phyloP scores from a whole-genome alignment of 1,140 invertebrate genomes.

The Dreissena polymorpha region DNA sequence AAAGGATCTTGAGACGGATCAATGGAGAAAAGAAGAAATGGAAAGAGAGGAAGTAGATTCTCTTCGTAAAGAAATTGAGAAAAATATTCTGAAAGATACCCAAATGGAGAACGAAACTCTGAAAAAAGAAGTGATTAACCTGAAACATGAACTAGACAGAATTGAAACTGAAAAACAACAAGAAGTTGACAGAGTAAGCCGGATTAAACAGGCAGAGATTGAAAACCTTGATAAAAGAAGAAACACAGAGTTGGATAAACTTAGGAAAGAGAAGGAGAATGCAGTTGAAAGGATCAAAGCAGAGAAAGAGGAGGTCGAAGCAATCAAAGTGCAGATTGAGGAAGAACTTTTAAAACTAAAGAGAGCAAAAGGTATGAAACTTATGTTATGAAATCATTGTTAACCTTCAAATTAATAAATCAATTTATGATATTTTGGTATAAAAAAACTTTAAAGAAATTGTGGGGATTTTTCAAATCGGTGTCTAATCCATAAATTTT shows the following conservation, averaged over 20 bases:
- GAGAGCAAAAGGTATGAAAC: neutral
- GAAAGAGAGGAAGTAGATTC: conserved; percentile 33
- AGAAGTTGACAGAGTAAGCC: conserved; percentile 34
- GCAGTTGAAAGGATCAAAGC: conserved; percentile 32
- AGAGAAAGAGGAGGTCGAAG: conserved; percentile 22
- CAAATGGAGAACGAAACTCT: conserved; percentile 41
- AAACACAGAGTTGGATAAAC: conserved; percentile 45
- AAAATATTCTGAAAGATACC: conserved; percentile 38
- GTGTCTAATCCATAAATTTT: too few relatives aligned
- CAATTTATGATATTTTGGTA: too few relatives aligned
- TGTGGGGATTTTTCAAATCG: too few relatives aligned
- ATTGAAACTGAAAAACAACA: conserved; percentile 37
- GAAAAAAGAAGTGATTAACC: conserved; percentile 38
- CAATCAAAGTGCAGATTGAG: conserved; percentile 22
- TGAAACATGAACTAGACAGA: conserved; percentile 40
- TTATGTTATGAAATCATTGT: too few relatives aligned
- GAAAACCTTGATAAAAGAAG: conserved; percentile 55
- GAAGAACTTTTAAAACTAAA: conserved; percentile 33
- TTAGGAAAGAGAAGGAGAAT: conserved; percentile 45
- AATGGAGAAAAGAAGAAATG: conserved; percentile 41
- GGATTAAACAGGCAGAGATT: conserved; percentile 40
- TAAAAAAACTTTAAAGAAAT: too few relatives aligned
- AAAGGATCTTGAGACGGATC: conserved; percentile 35
- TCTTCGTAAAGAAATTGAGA: conserved; percentile 47
- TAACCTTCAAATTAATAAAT: too few relatives aligned